A percentile compares a stretch with the other conserved stretches of the same genome.
Evolutionary conservation across 2,113 vertebrate genomes (phyloP).

Genomic region (Corythornis madagascariensis): DNA sequence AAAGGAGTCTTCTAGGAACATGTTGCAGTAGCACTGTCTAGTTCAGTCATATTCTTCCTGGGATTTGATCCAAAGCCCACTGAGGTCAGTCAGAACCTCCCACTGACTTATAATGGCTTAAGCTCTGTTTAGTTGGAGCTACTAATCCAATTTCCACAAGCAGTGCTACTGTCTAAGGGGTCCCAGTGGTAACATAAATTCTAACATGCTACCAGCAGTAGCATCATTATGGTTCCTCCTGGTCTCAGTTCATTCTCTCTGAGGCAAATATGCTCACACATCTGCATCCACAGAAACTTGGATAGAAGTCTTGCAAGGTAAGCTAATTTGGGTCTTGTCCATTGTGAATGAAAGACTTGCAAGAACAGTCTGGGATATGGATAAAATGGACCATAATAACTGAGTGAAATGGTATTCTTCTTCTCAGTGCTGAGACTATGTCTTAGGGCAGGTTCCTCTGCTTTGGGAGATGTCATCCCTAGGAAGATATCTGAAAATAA

Average conservation of each 20-base stretch:
- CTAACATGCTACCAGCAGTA: background rate
- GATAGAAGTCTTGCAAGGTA: background rate
- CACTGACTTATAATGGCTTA: slow-evolving; percentile 1
- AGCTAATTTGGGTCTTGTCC: background rate
- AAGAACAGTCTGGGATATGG: background rate
- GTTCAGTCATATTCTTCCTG: background rate
- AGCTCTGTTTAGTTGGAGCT: background rate
- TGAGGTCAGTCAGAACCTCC: background rate
- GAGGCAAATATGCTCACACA: background rate
- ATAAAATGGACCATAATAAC: background rate
- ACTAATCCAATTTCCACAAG: background rate
- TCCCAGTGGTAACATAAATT: background rate
- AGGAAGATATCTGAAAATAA: background rate
- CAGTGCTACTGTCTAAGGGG: background rate
- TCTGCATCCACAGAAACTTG: slow-evolving; percentile 15
- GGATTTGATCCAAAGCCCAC: slow-evolving; percentile 27
- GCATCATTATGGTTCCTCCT: background rate
- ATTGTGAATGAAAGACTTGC: background rate
- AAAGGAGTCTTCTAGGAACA: background rate
- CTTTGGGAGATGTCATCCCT: background rate
- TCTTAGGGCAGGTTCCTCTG: background rate
- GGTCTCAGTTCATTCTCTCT: background rate
- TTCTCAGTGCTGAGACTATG: background rate
- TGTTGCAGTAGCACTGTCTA: background rate
- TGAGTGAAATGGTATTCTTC: background rate